Percentiles rank a stretch among this genome's conserved stretches.
Conservation (phyloP, 2,888 invertebrate genomes). For the Drepanosiphum platanoidis region DNA sequence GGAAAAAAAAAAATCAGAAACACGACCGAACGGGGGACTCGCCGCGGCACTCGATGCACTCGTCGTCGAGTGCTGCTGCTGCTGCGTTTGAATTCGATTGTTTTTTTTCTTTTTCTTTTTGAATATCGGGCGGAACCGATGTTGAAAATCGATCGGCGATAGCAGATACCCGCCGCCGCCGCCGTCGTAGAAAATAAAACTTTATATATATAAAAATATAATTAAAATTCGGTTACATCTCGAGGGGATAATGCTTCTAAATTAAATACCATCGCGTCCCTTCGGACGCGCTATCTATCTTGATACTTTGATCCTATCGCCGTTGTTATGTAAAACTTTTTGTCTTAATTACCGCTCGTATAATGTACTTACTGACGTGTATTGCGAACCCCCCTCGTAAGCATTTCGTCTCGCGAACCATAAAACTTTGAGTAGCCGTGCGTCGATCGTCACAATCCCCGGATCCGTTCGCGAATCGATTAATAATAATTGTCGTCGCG, state of each 20-base stretch:
- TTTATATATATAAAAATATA: neutral
- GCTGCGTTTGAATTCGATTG: too few relatives aligned
- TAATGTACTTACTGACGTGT: neutral
- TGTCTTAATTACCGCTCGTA: slow-evolving; percentile 3
- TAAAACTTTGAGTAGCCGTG: neutral
- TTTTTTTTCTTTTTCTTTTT: too few relatives aligned
- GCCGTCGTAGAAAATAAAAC: slow-evolving; percentile 13
- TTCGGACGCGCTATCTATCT: slow-evolving; percentile 30
- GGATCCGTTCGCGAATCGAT: too few relatives aligned
- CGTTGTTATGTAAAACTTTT: neutral
- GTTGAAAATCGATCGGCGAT: neutral
- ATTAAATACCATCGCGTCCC: slow-evolving; percentile 31
- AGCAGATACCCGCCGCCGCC: neutral
- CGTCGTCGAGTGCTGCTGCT: too few relatives aligned
- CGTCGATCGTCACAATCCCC: too few relatives aligned
- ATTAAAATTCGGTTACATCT: slow-evolving; percentile 28
- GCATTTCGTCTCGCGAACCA: neutral
- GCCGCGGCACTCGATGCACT: too few relatives aligned
- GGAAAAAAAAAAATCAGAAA: too few relatives aligned
- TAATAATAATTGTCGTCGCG: neutral
- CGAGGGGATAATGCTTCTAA: slow-evolving; percentile 25
- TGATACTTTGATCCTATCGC: neutral
- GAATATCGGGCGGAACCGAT: neutral
- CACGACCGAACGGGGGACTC: too few relatives aligned
- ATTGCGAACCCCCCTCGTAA: neutral